Evolutionary conservation across 2,113 vertebrate genomes (phyloP), one percentile per base, ranked within the genome.

Genomic region (Sitta europaea): DNA sequence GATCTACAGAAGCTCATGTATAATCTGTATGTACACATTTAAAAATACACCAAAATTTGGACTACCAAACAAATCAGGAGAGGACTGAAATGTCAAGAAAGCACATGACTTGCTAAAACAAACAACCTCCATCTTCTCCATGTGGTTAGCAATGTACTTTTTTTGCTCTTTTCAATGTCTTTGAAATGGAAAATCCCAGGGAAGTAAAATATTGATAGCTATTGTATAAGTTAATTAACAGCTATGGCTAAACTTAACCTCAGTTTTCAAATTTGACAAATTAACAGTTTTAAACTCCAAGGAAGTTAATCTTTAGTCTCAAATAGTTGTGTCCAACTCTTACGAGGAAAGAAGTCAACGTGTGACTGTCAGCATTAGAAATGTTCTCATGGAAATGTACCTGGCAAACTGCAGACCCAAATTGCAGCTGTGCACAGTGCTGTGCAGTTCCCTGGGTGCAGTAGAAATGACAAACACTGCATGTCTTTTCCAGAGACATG

Each of bases 221-320:
- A 94, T 92, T 94, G 91, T 96, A 35, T 72, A 97, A 96, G 98
- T 98, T 98, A 98, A 98, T 98, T 95, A 98, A 96, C 86, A 98
- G 96, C 96, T 96, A 93, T 53, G 92, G 55, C 71, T 74, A 92
- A 91, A 97, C 94, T 96, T 96, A 95, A 95, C 94, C 96, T 94
- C 84, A 90, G 93, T 96, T 96, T 94, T 96, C 92, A 93, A 94
- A 97, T 94, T 95, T 86, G 84, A 97, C 92, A 96, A 96, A 95
- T 94, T 97, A 98, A 97, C 97, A 92, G 89, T 97, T 96, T 96
- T 91, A 82, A 94, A 91, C 93, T 94, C 93, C 5, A 17, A 77
- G 65, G 61, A 97, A 97, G 97, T 98, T 98, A 98, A 98, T 98
- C 95, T 96, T 98, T 97, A 97, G 96, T 96, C 75, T 67, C 93